A percentile compares a stretch with the other conserved stretches of the same genome.
phyloP scores from a whole-genome alignment of 2,888 invertebrate genomes.

The Dichetophora obliterata region DNA sequence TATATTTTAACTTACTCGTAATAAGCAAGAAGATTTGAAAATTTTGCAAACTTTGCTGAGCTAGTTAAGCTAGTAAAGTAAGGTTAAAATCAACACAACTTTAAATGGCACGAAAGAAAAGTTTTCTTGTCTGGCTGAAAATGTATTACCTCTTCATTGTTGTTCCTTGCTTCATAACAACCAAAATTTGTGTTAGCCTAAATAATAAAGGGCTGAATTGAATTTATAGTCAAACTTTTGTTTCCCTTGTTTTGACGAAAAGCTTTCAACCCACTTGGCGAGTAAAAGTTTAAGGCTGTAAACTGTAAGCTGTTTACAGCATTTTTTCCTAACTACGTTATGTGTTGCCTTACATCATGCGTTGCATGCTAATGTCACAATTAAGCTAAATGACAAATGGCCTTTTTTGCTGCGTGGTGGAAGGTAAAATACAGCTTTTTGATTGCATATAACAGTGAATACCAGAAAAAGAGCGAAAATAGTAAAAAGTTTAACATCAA shows the following conservation, averaged over 20 bases:
- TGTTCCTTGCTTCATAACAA: not conserved
- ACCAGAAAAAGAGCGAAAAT: not conserved
- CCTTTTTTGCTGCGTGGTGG: too few relatives aligned
- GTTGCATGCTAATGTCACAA: too few relatives aligned
- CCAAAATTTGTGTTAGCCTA: conserved; percentile 11
- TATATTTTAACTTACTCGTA: not conserved
- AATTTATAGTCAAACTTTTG: too few relatives aligned
- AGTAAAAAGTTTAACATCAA: not conserved
- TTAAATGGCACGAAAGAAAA: too few relatives aligned
- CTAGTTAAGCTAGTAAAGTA: not conserved
- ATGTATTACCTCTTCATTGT: not conserved
- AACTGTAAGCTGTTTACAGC: too few relatives aligned
- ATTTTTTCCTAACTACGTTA: too few relatives aligned
- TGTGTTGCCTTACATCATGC: too few relatives aligned
- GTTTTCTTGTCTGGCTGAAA: not conserved
- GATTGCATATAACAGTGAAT: not conserved
- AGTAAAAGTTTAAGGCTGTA: too few relatives aligned
- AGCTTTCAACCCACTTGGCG: too few relatives aligned
- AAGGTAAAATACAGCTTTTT: not conserved
- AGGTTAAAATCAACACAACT: not conserved
- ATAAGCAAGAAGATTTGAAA: not conserved
- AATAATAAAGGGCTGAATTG: not conserved
- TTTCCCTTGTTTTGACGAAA: too few relatives aligned
- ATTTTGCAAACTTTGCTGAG: conserved; percentile 3
- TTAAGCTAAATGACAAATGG: too few relatives aligned